Base-by-base conservation (phyloP, 2,888 invertebrate genomes). In the Mesorhabditis sp. region DNA sequence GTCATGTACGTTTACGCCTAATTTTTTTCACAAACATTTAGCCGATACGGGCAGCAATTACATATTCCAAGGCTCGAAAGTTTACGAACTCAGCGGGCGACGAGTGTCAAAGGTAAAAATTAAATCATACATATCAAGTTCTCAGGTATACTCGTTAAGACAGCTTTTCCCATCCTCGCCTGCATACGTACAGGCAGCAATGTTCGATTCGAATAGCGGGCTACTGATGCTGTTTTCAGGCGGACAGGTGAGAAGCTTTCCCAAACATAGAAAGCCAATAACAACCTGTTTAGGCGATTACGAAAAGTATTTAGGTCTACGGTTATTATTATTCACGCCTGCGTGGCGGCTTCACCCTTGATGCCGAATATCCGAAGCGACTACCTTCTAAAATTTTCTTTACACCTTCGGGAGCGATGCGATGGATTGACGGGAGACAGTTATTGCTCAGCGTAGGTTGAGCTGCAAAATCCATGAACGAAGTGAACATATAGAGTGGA, bases 401-500 rank as follows among this genome's bases (percentile, higher is more conserved):
- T 69, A 69, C 66, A 7, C 80, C 82, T 0, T 68, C 75, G 4
- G 83, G 83, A 6, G 83, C 82, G 4, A 74, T 83, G 62, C 72
- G 78, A 7, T 83, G 82, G 80, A 76, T 77, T 66, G 82, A 83
- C 67, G 83, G 83, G 0, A 81, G 82, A 68, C 82, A 83, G 68
- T 74, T 83, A 62, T 66, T 83, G 15, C 70, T 83, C 67, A 75
- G 80, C 43, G 82, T 82, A 45, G 67, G 70, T 5, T 45, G 28
- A 28, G 28, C 28, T 28, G 28, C 28, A 28, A 68, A 63, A 43
- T 13, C 44, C 4, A 10, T 63, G 43, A 43, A 13, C 41, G 15
- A 0, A 62, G 4, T 7, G 5, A 4, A 43, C 41, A 73, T 80
- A 68, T 71, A 82, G 82, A 72, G 73, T 28, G 65, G 70, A 10